These are phyloP conservation scores for Cotesia glomerata DNA, from an alignment of 1,140 invertebrate genomes.

Conservation along the genomic window DNA sequence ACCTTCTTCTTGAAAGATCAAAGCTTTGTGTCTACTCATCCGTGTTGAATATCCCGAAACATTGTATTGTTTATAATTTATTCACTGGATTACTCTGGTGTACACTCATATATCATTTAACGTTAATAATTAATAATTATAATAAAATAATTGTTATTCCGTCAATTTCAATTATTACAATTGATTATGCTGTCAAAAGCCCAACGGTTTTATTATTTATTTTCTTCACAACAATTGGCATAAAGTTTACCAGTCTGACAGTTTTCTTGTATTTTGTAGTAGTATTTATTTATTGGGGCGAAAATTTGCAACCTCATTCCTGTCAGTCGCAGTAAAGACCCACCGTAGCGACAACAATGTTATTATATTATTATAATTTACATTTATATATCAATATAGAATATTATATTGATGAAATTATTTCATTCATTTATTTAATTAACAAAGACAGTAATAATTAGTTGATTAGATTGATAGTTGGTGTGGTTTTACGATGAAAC, in stretches of 20 bases:
- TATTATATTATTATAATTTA: background rate
- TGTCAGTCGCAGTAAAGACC: background rate
- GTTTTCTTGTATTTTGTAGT: background rate
- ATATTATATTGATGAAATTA: too few species aligned
- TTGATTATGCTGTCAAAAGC: conserved; percentile 6
- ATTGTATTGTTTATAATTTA: conserved; percentile 5
- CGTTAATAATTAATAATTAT: background rate
- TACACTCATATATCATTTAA: background rate
- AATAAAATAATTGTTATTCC: too few species aligned
- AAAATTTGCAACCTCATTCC: background rate
- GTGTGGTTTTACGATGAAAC: background rate
- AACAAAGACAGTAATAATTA: background rate
- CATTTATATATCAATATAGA: too few species aligned
- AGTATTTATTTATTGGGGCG: background rate
- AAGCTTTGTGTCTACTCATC: background rate
- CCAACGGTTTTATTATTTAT: background rate
- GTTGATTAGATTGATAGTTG: background rate
- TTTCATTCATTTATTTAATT: background rate
- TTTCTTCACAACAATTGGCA: background rate
- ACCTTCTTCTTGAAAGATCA: conserved; percentile 7
- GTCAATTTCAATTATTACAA: background rate
- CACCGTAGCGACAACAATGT: background rate
- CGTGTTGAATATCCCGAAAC: background rate
- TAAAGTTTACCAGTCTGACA: background rate
- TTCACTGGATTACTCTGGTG: background rate